Evolutionary conservation across 2,888 invertebrate species (phyloP).

Genomic region (Callimorpha dominula): DNA sequence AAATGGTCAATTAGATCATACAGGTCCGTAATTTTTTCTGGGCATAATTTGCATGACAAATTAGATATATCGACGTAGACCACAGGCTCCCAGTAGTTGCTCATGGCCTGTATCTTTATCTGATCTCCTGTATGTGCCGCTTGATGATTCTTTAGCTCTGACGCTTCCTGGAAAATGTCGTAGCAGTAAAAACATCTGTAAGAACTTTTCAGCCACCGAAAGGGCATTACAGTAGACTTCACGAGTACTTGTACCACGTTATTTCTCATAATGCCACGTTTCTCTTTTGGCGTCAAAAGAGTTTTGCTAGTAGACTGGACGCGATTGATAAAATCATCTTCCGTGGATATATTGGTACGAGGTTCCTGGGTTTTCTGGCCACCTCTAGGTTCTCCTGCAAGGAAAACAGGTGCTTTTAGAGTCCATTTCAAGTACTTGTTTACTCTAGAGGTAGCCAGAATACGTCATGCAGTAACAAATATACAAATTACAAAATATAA

Average conservation of each 20-base stretch:
- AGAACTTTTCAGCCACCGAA: constrained; percentile 80
- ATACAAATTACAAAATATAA: neutral
- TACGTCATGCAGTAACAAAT: constrained; percentile 42
- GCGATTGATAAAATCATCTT: constrained; percentile 18
- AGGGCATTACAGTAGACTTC: constrained; percentile 78
- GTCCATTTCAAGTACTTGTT: constrained; percentile 43
- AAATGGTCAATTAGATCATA: constrained; percentile 78
- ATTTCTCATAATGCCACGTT: constrained; percentile 71
- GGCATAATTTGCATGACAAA: constrained; percentile 72
- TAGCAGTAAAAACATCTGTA: constrained; percentile 83
- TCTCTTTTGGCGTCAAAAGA: constrained; percentile 64
- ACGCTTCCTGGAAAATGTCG: constrained; percentile 78
- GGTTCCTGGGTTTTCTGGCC: constrained; percentile 62
- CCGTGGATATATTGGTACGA: constrained; percentile 30
- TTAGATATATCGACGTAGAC: constrained; percentile 77
- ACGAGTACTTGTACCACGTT: constrained; percentile 74
- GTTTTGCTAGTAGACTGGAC: constrained; percentile 34
- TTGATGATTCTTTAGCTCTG: constrained; percentile 75
- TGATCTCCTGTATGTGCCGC: constrained; percentile 63
- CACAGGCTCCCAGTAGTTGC: constrained; percentile 78
- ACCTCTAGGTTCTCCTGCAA: constrained; percentile 80
- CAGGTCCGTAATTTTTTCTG: constrained; percentile 66
- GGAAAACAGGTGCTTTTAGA: constrained; percentile 69
- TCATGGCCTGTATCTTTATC: constrained; percentile 73
- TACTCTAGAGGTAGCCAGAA: constrained; percentile 68